Evolutionary conservation across 2,888 invertebrate species (phyloP).

Genomic region (Xestia ashworthii): DNA sequence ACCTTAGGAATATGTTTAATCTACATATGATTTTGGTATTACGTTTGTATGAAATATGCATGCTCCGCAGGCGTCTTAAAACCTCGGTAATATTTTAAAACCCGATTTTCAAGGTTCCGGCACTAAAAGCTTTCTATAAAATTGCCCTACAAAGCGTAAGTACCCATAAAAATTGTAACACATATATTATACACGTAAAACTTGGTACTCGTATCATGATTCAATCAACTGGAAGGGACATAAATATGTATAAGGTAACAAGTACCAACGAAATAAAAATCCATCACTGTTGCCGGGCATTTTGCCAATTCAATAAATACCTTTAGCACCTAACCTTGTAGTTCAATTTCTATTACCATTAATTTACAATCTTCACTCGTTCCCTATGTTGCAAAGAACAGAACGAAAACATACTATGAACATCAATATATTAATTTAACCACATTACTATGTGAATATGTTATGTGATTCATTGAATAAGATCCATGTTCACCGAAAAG

Average conservation of each 20-base stretch:
- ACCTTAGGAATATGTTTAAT: too few relatives aligned
- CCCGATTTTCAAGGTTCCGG: background rate
- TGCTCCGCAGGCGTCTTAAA: too few relatives aligned
- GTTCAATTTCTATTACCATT: constrained; percentile 17
- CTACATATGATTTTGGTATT: too few relatives aligned
- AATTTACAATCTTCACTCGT: constrained; percentile 39
- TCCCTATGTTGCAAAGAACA: constrained; percentile 1
- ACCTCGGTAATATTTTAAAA: background rate
- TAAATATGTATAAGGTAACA: constrained; percentile 42
- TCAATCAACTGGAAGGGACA: constrained; percentile 48
- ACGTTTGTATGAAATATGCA: too few relatives aligned
- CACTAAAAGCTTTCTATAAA: constrained; percentile 5
- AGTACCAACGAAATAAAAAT: constrained; percentile 25
- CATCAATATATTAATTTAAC: background rate
- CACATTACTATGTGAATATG: background rate
- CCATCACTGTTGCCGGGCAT: constrained; percentile 43
- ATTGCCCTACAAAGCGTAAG: background rate
- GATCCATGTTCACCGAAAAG: too few relatives aligned
- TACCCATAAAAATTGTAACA: constrained; percentile 29
- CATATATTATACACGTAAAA: background rate
- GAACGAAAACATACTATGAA: constrained; percentile 8
- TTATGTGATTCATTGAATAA: background rate
- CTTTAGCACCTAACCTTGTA: constrained; percentile 28
- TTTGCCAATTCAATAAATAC: constrained; percentile 52
- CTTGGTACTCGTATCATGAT: constrained; percentile 5